These are phyloP conservation scores for Varanus salvator DNA, from an alignment of 2,113 vertebrate genomes.

Conservation along the genomic window DNA sequence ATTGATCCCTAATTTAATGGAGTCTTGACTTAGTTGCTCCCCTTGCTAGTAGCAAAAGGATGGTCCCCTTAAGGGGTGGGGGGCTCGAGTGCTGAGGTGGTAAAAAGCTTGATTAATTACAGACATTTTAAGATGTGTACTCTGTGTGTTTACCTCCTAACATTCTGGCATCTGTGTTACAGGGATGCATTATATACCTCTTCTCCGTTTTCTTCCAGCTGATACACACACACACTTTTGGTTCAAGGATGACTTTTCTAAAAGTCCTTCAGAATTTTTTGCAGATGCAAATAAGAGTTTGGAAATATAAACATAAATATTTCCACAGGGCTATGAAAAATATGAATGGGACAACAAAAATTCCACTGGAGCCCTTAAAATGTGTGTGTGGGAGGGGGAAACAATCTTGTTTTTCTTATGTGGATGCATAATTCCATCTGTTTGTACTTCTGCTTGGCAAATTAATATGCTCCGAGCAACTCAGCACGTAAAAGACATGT, in stretches of 20 bases:
- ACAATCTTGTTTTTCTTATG: constrained; percentile 4
- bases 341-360: background rate
- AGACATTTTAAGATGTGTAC: background rate
- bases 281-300: background rate
- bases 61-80: too few species aligned
- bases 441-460: constrained; percentile 15
- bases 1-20: background rate
- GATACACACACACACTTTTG: background rate
- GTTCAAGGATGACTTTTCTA: background rate
- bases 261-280: background rate
- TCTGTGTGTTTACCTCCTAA: background rate
- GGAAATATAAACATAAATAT: background rate
- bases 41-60: background rate
- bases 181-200: background rate
- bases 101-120: background rate
- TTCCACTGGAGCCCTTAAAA: background rate
- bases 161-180: background rate
- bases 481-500: background rate
- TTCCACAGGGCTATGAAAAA: background rate
- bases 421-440: background rate
- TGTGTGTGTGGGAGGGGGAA: background rate
- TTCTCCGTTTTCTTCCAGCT: background rate
- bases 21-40: background rate
- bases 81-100: background rate
- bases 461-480: background rate